Conservation (phyloP, 2,797 vertebrate species). For the Pteropus rufus region DNA sequence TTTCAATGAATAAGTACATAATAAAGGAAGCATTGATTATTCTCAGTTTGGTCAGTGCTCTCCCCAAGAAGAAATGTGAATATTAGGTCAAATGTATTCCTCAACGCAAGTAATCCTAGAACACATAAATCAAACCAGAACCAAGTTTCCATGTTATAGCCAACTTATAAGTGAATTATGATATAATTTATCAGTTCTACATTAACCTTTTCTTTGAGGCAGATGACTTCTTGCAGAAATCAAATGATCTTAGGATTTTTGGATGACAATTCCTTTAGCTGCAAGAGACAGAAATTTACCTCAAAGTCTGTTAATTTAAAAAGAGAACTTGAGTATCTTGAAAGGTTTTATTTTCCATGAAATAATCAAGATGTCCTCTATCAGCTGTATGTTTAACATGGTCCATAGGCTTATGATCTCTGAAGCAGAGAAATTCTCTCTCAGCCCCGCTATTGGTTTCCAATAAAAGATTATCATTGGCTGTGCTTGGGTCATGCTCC, state of each 20-base stretch:
- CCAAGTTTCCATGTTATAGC: background rate
- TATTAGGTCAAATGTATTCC: background rate
- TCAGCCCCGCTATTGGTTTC: background rate
- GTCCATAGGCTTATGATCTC: background rate
- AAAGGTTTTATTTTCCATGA: background rate
- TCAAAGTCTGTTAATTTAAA: background rate
- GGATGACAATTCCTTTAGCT: background rate
- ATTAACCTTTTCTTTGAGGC: background rate
- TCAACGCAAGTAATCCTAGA: background rate
- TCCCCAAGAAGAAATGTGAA: background rate
- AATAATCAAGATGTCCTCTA: background rate
- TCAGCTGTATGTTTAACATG: background rate
- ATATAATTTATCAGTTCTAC: background rate
- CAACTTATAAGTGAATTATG: background rate
- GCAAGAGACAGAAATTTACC: background rate
- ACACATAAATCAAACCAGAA: background rate
- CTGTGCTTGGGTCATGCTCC: background rate
- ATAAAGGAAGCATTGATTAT: background rate
- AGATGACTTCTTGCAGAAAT: background rate
- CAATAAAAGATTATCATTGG: background rate
- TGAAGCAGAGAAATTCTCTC: background rate
- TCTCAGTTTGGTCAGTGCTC: background rate
- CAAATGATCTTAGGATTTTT: background rate
- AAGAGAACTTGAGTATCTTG: background rate
- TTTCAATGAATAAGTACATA: background rate